Evolutionary conservation across 2,797 vertebrate genomes (phyloP).

Genomic region (Melanotaenia maccullochi): DNA sequence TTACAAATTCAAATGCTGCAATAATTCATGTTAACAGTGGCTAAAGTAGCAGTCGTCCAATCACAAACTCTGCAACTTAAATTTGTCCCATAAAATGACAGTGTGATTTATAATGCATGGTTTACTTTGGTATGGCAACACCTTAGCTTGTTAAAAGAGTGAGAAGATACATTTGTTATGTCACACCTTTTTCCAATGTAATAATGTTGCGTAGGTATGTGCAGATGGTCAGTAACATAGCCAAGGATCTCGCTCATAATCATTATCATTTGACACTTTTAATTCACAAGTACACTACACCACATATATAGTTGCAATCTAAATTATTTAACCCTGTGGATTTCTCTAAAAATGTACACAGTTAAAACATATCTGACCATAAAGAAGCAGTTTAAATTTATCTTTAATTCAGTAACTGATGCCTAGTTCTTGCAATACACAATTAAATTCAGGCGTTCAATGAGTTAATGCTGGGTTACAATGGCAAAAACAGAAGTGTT

Average conservation of each 20-base stretch:
- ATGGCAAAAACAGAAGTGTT: background rate
- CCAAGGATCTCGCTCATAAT: background rate
- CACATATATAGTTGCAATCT: background rate
- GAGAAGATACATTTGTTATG: background rate
- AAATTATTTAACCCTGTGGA: slow-evolving; percentile 1
- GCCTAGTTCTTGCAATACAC: background rate
- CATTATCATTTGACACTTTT: background rate
- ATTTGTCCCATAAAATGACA: background rate
- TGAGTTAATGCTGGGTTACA: background rate
- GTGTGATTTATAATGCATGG: background rate
- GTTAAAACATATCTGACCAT: background rate
- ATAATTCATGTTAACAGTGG: background rate
- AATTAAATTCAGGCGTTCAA: background rate
- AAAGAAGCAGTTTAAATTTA: background rate
- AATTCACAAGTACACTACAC: background rate
- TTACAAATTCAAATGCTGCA: background rate
- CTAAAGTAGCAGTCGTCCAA: background rate
- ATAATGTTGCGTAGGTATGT: background rate
- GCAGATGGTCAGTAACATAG: slow-evolving; percentile 20
- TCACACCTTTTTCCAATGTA: background rate
- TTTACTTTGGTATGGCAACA: background rate
- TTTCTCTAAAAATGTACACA: background rate
- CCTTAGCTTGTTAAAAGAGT: background rate
- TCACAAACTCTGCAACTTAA: background rate
- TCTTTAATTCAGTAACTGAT: background rate